Conservation (phyloP, 23 tunicate genomes). For the Styela plicata region DNA sequence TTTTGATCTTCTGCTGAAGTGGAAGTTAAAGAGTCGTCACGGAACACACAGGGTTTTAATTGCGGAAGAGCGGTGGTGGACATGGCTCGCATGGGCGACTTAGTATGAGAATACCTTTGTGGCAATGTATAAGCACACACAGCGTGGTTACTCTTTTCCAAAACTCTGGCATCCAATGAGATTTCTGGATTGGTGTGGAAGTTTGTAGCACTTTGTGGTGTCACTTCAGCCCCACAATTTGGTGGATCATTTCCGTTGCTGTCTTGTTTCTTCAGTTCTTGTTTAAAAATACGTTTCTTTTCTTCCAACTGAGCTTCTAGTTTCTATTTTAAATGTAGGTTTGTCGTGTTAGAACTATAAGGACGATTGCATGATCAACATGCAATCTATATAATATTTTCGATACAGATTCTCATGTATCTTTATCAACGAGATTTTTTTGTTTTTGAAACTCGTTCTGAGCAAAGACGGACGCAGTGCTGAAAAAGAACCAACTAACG, state of each 20-base stretch:
- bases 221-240: not conserved
- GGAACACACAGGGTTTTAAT: not conserved
- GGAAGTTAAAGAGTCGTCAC: not conserved
- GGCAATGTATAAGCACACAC: not conserved
- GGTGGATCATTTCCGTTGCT: not conserved
- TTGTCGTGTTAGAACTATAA: too few relatives aligned
- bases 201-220: not conserved
- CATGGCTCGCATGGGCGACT: not conserved
- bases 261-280: not conserved
- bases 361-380: too few relatives aligned
- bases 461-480: too few relatives aligned
- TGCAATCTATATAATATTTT: not conserved
- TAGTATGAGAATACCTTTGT: not conserved
- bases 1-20: not conserved
- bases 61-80: not conserved
- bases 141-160: not conserved
- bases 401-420: too few relatives aligned
- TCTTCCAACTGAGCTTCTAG: not conserved
- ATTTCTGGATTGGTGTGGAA: not conserved
- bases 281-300: not conserved
- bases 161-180: not conserved
- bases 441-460: too few relatives aligned
- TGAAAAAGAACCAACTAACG: too few relatives aligned
- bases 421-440: too few relatives aligned
- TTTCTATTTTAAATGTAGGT: not conserved